phyloP scores from a whole-genome alignment of 1,140 invertebrate genomes.

The Pemphigus obesinymphae region DNA sequence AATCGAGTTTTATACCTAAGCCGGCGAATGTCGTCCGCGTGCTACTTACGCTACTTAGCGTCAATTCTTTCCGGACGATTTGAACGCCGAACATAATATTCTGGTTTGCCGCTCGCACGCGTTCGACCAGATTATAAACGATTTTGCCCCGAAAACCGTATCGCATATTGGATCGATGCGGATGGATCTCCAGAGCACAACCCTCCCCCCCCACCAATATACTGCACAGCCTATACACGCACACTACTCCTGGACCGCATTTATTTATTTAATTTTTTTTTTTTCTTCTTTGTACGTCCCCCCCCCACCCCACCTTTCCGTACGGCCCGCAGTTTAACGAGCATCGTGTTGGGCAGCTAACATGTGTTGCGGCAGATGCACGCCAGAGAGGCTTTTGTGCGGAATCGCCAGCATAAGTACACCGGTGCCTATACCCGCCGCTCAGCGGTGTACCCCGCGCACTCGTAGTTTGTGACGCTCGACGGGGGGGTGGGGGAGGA shows the following conservation, averaged over 20 bases:
- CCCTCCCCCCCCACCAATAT: no score
- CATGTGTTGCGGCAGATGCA: slow-evolving; percentile 32
- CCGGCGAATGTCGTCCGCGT: no score
- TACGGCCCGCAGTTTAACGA: slow-evolving; percentile 23
- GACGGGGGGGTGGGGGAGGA: no score
- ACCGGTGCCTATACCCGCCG: neutral
- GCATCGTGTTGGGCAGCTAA: slow-evolving; percentile 39
- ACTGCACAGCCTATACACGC: neutral
- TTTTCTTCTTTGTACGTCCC: neutral
- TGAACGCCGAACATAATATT: slow-evolving; percentile 28
- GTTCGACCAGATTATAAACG: slow-evolving; percentile 12
- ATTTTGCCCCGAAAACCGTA: neutral
- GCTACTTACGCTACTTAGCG: no score
- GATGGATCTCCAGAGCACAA: no score
- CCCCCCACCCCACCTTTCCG: neutral
- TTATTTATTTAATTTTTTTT: neutral
- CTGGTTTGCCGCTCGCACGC: neutral
- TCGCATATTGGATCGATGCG: neutral
- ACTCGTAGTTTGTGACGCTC: neutral
- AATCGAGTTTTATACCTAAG: no score
- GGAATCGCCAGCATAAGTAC: slow-evolving; percentile 10
- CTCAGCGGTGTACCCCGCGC: neutral
- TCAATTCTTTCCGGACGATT: neutral
- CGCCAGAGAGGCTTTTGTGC: neutral
- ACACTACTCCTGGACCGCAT: neutral